Conservation (phyloP, 2,113 vertebrate genomes). For the Trogon surrucura region DNA sequence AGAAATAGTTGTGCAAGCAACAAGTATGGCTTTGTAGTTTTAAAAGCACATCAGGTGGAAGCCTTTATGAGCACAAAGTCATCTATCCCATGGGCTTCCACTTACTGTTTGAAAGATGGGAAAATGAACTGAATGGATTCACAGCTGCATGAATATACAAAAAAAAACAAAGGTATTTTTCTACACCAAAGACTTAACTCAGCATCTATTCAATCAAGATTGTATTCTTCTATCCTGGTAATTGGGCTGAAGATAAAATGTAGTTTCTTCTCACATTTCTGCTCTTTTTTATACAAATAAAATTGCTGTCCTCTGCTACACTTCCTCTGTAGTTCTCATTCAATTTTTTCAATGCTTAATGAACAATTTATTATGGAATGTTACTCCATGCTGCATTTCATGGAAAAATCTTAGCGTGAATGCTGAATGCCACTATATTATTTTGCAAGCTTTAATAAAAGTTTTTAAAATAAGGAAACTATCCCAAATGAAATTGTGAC, state of each 20-base stretch:
- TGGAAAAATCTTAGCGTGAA: background rate
- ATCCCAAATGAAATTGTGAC: background rate
- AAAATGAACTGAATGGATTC: conserved; percentile 11
- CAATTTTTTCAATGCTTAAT: background rate
- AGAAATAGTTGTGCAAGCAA: background rate
- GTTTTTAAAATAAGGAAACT: background rate
- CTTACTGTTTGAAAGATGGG: background rate
- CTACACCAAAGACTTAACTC: conserved; percentile 8
- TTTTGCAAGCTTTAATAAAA: background rate
- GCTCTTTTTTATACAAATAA: background rate
- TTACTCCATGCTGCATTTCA: background rate
- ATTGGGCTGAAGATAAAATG: conserved; percentile 16
- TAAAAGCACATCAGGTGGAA: background rate
- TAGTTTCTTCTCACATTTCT: background rate
- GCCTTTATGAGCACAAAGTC: background rate
- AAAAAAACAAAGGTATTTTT: conserved; percentile 20
- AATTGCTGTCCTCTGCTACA: background rate
- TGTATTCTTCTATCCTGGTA: conserved; percentile 21
- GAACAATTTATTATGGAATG: background rate
- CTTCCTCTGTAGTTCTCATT: background rate
- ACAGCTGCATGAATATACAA: conserved; percentile 27
- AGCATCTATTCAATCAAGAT: conserved; percentile 36
- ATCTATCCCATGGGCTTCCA: background rate
- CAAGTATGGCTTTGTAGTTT: background rate
- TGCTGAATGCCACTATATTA: background rate